phyloP scores from a whole-genome alignment of 2,888 invertebrate genomes.

The Theretra japonica region DNA sequence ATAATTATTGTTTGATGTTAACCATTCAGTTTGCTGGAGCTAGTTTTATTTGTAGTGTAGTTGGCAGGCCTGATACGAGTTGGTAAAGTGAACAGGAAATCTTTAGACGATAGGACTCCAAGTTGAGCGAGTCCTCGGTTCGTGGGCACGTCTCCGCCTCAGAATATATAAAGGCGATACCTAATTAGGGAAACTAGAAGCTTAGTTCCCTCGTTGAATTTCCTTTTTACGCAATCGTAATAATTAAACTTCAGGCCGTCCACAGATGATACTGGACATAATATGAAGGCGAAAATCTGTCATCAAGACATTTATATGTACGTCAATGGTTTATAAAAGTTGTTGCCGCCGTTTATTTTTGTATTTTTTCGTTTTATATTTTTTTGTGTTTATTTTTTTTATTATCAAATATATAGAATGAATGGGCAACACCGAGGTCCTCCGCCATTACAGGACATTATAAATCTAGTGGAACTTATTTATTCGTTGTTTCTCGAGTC shows the following conservation, averaged over 20 bases:
- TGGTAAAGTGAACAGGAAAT: neutral
- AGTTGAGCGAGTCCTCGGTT: neutral
- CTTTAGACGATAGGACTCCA: conserved; percentile 1
- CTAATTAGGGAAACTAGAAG: too few species aligned
- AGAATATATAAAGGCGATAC: neutral
- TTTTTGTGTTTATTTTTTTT: neutral
- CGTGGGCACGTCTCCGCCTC: neutral
- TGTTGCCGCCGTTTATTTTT: conserved; percentile 9
- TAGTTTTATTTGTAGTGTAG: neutral
- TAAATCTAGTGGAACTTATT: neutral
- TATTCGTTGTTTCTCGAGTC: neutral
- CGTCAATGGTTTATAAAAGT: neutral
- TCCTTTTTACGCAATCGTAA: too few species aligned
- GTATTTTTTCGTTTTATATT: neutral
- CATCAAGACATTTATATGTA: conserved; percentile 10
- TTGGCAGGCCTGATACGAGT: neutral
- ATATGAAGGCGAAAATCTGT: neutral
- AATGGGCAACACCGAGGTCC: neutral
- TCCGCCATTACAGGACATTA: neutral
- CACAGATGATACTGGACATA: too few species aligned
- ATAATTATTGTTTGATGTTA: too few species aligned
- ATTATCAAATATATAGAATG: neutral
- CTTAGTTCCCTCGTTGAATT: too few species aligned
- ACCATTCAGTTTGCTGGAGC: too few species aligned
- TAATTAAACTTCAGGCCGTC: too few species aligned